Evolutionary conservation across 1,140 invertebrate genomes (phyloP).

Genomic region (Mizuhopecten yessoensis): DNA sequence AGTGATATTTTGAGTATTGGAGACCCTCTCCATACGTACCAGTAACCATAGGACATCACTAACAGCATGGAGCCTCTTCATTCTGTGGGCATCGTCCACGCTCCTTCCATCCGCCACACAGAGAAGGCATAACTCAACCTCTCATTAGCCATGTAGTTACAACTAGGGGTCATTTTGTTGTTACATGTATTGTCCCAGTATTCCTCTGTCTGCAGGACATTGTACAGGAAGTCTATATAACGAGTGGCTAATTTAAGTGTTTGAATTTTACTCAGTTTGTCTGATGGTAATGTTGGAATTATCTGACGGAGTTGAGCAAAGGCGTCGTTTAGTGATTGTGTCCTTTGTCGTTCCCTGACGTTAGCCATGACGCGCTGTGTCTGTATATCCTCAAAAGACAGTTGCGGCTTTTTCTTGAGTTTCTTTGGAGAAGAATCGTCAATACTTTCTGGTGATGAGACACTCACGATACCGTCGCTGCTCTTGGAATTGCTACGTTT

Average conservation of each 20-base stretch:
- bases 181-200: conserved; percentile 61
- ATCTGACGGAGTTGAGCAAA: conserved; percentile 96
- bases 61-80: conserved; percentile 58
- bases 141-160: conserved; percentile 93
- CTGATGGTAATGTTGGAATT: conserved; percentile 98
- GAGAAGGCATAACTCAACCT: conserved; percentile 97
- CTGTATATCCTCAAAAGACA: conserved; percentile 82
- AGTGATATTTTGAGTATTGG: not conserved
- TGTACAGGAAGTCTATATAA: conserved; percentile 91
- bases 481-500: conserved; percentile 64
- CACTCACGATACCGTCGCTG: conserved; percentile 66
- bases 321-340: conserved; percentile 98
- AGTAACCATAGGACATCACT: not conserved
- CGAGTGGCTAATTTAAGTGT: conserved; percentile 95
- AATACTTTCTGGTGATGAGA: conserved; percentile 65
- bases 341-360: conserved; percentile 97
- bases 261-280: conserved; percentile 99
- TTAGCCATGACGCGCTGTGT: conserved; percentile 96
- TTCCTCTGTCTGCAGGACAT: conserved; percentile 86
- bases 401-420: conserved; percentile 71
- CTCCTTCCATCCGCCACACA: conserved; percentile 98
- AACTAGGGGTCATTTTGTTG: conserved; percentile 83
- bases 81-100: conserved; percentile 86
- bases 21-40: not conserved
- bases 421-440: conserved; percentile 57